Base-by-base conservation (phyloP, 2,888 invertebrate species). In the Melangyna quadrimaculata region DNA sequence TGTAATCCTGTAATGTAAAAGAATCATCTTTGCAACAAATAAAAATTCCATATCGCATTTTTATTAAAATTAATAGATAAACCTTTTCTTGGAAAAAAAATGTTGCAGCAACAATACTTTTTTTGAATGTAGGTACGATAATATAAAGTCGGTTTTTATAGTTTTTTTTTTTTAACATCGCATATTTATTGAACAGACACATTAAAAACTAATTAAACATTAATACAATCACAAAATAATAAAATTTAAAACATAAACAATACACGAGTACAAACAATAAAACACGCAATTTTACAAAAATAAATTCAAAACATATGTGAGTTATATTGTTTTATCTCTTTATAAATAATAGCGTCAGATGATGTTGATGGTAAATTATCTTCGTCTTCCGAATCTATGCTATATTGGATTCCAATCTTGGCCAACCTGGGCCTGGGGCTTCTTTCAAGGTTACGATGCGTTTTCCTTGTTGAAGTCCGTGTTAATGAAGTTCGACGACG, bases 381-480 rank as follows among this genome's bases (percentile, higher is more conserved):
- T 10, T 51, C 37, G 10, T 65, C 53, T 17, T 63, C 63, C 19
- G 45, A 69, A 14, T 14, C 9, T 2, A 45, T 12, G 19, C 59
- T 59, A 7, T 29, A 29, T 22, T 69, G 45, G 0, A 10, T 19
- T 17, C 12, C 48, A 1, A 8, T 32, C 59, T 75, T 67, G 5
- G 37, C 75, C 45, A 57, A 19, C 67, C 75, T 75, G 14, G 75
- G 59, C 51, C 7, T 48, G 12, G 59, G 67, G 4, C 37, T 59
- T 24, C 51, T 69, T 22, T 10, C 43, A 1, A 10, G 2, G 4
- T 3, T 37, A 3, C 10, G 12, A 61, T 1, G 17, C 8, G 0
- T 1, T 5, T n/a, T 9, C 0, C 1, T 12, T 19, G 0, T 14
- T 24, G 5, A 17, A n/a, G 35, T n/a, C 9, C 22, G 29, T 12